Evolutionary conservation across 2,797 vertebrate species (phyloP), one percentile per base, ranked within the genome.

Genomic region (Australoheros facetus): DNA sequence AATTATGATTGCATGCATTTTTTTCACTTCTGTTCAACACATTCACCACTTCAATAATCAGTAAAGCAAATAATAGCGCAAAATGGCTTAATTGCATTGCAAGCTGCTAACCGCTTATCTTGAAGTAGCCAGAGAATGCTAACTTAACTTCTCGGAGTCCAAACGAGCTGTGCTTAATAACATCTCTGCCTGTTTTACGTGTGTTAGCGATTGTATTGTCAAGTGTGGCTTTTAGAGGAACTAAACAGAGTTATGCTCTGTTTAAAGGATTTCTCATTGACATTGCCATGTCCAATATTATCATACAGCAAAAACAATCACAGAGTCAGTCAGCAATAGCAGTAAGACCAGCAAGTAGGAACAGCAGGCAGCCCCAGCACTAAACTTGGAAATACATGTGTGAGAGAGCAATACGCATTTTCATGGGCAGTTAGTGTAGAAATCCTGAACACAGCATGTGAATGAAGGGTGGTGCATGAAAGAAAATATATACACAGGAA

Each of bases 391-490:
- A 69, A 69, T 69, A 19, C 16, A 51, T 30, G 42, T 51, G 16
- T 69, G 26, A 69, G 62, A 69, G 42, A 30, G 42, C 17, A 16
- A 26, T 13, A n/a, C 6, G 32, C 12, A 32, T 62, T 75, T 4
- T 57, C 16, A 21, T 21, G 14, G 30, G 23, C 26, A 34, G 13
- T 10, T 53, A 54, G 14, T 19, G 39, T 23, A 34, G 19, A 83
- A 48, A 75, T 30, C 45, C 42, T 28, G 16, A 66, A 48, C 17
- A 42, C 23, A 28, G 62, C 16, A 12, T 23, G 37, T 48, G 55
- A 75, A 79, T 79, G 23, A 75, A 71, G 17, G 53, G 9, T 28
- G 26, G 19, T 21, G 26, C 23, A 64, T 71, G 12, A 73, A 76
- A 78, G 28, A 14, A 34, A 78, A 78, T 78, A 53, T 57, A 28